Conservation (phyloP, 2,888 invertebrate genomes). For the Diarsia brunnea region DNA sequence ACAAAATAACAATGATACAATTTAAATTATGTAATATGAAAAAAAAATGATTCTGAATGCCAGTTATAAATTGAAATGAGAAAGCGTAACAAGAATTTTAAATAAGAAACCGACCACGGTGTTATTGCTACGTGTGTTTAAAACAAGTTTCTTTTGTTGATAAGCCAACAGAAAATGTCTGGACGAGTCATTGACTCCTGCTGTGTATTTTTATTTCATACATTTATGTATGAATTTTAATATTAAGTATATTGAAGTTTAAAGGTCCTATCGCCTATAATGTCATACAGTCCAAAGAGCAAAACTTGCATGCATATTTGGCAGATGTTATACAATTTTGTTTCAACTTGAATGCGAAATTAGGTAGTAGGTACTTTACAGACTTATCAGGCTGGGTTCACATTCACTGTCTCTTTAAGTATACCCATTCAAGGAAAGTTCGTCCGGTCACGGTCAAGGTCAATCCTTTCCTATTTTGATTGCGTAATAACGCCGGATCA, state of each 20-base stretch:
- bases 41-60: slow-evolving; percentile 67
- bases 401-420: slow-evolving; percentile 26
- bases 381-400: background rate
- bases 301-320: background rate
- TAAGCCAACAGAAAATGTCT: slow-evolving; percentile 81
- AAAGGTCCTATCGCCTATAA: background rate
- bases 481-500: slow-evolving; percentile 9
- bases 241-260: slow-evolving; percentile 23
- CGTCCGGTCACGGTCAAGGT: slow-evolving; percentile 47
- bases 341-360: slow-evolving; percentile 15
- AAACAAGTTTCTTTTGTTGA: slow-evolving; percentile 88
- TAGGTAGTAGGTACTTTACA: background rate
- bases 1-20: slow-evolving; percentile 65
- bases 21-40: slow-evolving; percentile 70
- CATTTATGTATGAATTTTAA: slow-evolving; percentile 52
- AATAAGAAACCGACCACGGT: slow-evolving; percentile 77
- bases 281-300: background rate
- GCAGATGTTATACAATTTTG: slow-evolving; percentile 7
- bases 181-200: slow-evolving; percentile 81
- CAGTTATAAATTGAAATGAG: slow-evolving; percentile 82
- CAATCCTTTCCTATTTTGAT: slow-evolving; percentile 47
- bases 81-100: slow-evolving; percentile 85
- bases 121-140: slow-evolving; percentile 79
- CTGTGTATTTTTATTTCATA: slow-evolving; percentile 67
- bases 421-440: slow-evolving; percentile 34